Evolutionary conservation across 2,113 vertebrate genomes (phyloP).

Genomic region (Oncorhynchus kisutch): DNA sequence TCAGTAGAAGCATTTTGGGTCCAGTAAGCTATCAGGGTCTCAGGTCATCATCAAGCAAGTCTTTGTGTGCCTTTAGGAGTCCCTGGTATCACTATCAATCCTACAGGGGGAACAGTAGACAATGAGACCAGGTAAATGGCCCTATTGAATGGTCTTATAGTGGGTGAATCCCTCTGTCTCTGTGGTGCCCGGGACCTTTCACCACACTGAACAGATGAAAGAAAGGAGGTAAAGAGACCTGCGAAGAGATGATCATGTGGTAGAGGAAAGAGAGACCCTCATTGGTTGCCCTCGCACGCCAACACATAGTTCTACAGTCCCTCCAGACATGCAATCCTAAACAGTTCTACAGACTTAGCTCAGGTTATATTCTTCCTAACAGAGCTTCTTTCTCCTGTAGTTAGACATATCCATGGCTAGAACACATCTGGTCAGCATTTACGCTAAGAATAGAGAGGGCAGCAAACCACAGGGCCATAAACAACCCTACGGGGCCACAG

Average conservation of each 20-base stretch:
- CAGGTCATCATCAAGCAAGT: conserved; percentile 23
- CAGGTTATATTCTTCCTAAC: neutral
- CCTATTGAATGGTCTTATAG: conserved; percentile 43
- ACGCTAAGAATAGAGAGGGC: neutral
- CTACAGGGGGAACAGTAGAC: conserved; percentile 25
- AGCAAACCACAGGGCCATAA: conserved; percentile 1
- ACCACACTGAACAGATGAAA: conserved; percentile 30
- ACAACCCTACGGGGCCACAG: neutral
- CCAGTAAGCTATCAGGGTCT: neutral
- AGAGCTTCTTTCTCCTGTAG: neutral
- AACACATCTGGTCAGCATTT: conserved; percentile 40
- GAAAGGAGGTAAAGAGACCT: conserved; percentile 28
- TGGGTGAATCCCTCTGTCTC: conserved; percentile 40
- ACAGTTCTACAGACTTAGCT: too few relatives aligned
- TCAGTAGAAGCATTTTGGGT: neutral
- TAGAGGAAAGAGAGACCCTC: too few relatives aligned
- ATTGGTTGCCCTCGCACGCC: too few relatives aligned
- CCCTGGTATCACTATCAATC: conserved; percentile 22
- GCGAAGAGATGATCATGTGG: conserved; percentile 9
- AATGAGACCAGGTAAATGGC: conserved; percentile 37
- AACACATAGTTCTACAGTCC: too few relatives aligned
- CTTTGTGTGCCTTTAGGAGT: conserved; percentile 1
- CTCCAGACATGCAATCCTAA: too few relatives aligned
- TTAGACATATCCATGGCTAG: neutral
- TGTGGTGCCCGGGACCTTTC: conserved; percentile 34